Evolutionary conservation across 1,140 invertebrate species (phyloP).

Genomic region (Orchesella cincta): DNA sequence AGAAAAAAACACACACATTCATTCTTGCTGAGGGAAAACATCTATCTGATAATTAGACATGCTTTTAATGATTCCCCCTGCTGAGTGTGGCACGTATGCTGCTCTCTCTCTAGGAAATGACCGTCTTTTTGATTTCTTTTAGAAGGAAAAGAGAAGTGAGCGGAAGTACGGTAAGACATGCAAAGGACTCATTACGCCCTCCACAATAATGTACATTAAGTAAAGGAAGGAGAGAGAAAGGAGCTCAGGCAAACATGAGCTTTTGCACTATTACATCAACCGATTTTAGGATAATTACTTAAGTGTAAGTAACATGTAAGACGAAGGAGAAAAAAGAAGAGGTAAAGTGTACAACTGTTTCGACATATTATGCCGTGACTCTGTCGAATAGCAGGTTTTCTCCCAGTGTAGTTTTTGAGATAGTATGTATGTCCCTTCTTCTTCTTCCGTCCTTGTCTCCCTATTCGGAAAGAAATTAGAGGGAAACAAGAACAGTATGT

Average conservation of each 20-base stretch:
- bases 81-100: slow-evolving; percentile 37
- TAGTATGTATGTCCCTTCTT: too few relatives aligned
- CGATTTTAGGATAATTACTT: slow-evolving; percentile 51
- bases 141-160: slow-evolving; percentile 4
- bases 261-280: slow-evolving; percentile 45
- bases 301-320: slow-evolving; percentile 27
- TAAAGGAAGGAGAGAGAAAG: slow-evolving; percentile 13
- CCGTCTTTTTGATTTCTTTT: slow-evolving; percentile 48
- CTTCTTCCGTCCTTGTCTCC: too few relatives aligned
- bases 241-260: too few relatives aligned
- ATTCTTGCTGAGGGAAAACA: slow-evolving; percentile 28
- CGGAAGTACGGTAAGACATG: slow-evolving; percentile 49
- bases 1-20: too few relatives aligned
- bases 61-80: slow-evolving; percentile 49
- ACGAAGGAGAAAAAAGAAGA: not conserved
- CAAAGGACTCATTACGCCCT: slow-evolving; percentile 49
- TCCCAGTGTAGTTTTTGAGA: too few relatives aligned
- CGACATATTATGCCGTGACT: too few relatives aligned
- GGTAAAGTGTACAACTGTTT: not conserved
- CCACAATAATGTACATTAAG: slow-evolving; percentile 19
- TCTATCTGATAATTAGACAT: slow-evolving; percentile 50
- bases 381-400: too few relatives aligned
- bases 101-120: slow-evolving; percentile 35
- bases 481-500: too few relatives aligned
- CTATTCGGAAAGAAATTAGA: too few relatives aligned